Evolutionary conservation across 2,888 invertebrate species (phyloP).

Genomic region (Gymnoscelis rufifasciata): DNA sequence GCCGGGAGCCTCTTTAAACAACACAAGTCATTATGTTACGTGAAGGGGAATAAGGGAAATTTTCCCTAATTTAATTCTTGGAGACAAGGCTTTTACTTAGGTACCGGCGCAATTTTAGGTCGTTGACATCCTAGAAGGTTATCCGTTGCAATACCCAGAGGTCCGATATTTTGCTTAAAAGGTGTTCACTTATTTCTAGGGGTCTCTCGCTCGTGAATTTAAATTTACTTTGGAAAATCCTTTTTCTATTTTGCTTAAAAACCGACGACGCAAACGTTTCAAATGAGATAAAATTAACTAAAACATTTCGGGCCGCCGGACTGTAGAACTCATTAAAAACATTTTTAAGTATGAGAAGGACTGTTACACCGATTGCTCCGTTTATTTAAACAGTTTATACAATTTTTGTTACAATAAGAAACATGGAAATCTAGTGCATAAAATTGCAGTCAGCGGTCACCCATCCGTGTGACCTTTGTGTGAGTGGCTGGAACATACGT

Average conservation of each 20-base stretch:
- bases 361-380: too few relatives aligned
- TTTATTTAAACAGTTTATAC: too few relatives aligned
- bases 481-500: too few relatives aligned
- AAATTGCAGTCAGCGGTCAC: too few relatives aligned
- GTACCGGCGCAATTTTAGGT: conserved; percentile 37
- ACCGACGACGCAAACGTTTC: background rate
- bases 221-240: conserved; percentile 1
- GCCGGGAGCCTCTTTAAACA: conserved; percentile 35
- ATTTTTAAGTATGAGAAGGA: background rate
- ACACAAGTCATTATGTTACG: conserved; percentile 42
- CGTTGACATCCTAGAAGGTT: conserved; percentile 43
- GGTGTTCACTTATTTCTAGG: conserved; percentile 2
- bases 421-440: too few relatives aligned
- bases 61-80: conserved; percentile 53
- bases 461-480: too few relatives aligned
- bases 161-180: conserved; percentile 20
- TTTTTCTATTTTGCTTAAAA: conserved; percentile 2
- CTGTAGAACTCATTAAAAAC: background rate
- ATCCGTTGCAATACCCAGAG: conserved; percentile 36
- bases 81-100: conserved; percentile 41
- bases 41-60: conserved; percentile 37
- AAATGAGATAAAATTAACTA: conserved; percentile 1
- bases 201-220: background rate
- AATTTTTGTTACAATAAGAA: too few relatives aligned
- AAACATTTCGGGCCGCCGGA: background rate